Base-by-base conservation (phyloP, 2,888 invertebrate species). In the Dromius quadrimaculatus region DNA sequence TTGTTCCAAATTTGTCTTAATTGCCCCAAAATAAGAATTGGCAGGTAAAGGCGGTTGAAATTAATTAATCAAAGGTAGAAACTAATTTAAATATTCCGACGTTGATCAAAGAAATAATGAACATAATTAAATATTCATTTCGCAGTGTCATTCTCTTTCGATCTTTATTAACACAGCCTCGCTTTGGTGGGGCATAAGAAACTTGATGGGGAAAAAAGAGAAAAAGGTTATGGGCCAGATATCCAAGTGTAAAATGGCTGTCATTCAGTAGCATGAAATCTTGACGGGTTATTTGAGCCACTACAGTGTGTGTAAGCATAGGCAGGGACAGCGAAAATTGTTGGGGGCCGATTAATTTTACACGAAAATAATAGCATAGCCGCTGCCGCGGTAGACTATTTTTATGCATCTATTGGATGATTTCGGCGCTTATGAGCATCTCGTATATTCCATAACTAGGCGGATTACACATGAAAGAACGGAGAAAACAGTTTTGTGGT, bases 391-490 rank as follows among this genome's bases (percentile, higher is more conserved):
- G n/a, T n/a, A n/a, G n/a, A n/a, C n/a, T n/a, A n/a, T n/a, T n/a
- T n/a, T n/a, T n/a, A n/a, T n/a, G n/a, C n/a, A n/a, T n/a, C n/a
- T n/a, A n/a, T n/a, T n/a, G n/a, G n/a, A n/a, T n/a, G n/a, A n/a
- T n/a, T n/a, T n/a, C n/a, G n/a, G n/a, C n/a, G n/a, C n/a, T n/a
- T n/a, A n/a, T n/a, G n/a, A n/a, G n/a, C n/a, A n/a, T n/a, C n/a
- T n/a, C n/a, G n/a, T n/a, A 59, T 59, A 59, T 59, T 59, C 59
- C 59, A 59, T 59, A 59, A 59, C 59, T 36, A 36, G 59, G 17
- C 23, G 36, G 59, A 59, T 59, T 36, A 59, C 6, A 59, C 34
- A 59, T 59, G 36, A 59, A 59, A 36, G 59, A 34, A 34, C 47
- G 47, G 22, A 20, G 13, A 47, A 47, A 47, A 47, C 47, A 47